Conservation (phyloP, 2,888 invertebrate genomes). For the Drosophila monieri region DNA sequence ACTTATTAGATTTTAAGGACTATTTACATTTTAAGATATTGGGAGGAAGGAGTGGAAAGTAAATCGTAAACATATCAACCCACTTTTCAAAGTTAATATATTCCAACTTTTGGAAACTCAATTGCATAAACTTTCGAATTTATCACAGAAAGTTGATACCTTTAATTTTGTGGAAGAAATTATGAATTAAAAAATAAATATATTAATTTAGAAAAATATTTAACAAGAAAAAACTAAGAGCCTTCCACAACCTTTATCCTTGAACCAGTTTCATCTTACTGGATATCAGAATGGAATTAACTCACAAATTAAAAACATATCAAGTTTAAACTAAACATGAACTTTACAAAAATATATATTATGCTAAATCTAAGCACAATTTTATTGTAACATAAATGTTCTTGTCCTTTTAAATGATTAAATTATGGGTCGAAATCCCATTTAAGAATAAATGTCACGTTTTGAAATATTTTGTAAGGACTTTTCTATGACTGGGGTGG, state of each 20-base stretch:
- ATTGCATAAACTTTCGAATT: conserved; percentile 28
- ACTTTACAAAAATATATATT: background rate
- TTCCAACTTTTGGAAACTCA: conserved; percentile 1
- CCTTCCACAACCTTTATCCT: background rate
- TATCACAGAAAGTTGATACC: background rate
- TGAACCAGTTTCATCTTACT: background rate
- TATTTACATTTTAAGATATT: background rate
- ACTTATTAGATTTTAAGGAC: conserved; percentile 27
- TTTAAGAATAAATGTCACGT: background rate
- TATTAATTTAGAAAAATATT: background rate
- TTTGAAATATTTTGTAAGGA: too few species aligned
- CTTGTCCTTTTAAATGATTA: background rate
- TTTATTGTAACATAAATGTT: conserved; percentile 30
- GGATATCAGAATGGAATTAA: background rate
- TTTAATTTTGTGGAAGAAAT: background rate
- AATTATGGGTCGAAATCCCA: background rate
- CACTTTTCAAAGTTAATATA: conserved; percentile 16
- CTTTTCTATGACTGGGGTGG: too few species aligned
- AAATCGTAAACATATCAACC: conserved; percentile 56
- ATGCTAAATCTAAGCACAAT: background rate
- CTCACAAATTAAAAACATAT: background rate
- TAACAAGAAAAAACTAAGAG: background rate
- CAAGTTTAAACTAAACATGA: conserved; percentile 3
- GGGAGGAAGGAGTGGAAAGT: background rate
- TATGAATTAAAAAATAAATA: conserved; percentile 2